phyloP scores from a whole-genome alignment of 2,113 vertebrate species.

The Mirounga angustirostris region DNA sequence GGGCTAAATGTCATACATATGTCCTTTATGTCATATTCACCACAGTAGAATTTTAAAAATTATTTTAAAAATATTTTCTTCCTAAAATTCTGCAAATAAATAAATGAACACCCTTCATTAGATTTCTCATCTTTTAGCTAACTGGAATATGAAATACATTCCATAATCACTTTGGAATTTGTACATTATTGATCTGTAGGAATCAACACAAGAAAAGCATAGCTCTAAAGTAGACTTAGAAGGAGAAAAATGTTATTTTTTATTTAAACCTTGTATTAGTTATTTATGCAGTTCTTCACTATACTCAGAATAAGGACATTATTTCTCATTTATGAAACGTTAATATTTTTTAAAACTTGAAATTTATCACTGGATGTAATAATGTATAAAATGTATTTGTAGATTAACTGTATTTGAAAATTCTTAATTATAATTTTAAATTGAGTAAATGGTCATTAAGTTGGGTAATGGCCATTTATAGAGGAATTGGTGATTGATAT shows the following conservation, averaged over 20 bases:
- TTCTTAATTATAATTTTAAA: slow-evolving; percentile 22
- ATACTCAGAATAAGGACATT: neutral
- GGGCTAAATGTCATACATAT: neutral
- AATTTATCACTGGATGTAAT: neutral
- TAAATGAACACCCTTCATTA: neutral
- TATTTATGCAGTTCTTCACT: neutral
- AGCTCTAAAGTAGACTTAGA: neutral
- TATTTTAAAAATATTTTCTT: neutral
- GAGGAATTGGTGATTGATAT: slow-evolving; percentile 30
- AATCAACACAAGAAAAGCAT: neutral
- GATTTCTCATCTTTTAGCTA: neutral
- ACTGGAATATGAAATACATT: neutral
- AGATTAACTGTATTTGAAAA: neutral
- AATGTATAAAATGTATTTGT: slow-evolving; percentile 24
- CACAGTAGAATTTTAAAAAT: neutral
- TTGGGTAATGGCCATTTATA: neutral
- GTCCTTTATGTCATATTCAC: neutral
- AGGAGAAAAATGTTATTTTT: neutral
- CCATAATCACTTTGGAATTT: neutral
- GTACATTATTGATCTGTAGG: neutral
- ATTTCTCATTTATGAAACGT: neutral
- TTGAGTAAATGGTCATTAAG: neutral
- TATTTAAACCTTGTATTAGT: neutral
- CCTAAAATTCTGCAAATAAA: slow-evolving; percentile 44
- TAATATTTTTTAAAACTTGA: neutral